A percentile compares a stretch with the other conserved stretches of the same genome.
phyloP scores from a whole-genome alignment of 2,113 vertebrate species.

The Porphyrio hochstetteri region DNA sequence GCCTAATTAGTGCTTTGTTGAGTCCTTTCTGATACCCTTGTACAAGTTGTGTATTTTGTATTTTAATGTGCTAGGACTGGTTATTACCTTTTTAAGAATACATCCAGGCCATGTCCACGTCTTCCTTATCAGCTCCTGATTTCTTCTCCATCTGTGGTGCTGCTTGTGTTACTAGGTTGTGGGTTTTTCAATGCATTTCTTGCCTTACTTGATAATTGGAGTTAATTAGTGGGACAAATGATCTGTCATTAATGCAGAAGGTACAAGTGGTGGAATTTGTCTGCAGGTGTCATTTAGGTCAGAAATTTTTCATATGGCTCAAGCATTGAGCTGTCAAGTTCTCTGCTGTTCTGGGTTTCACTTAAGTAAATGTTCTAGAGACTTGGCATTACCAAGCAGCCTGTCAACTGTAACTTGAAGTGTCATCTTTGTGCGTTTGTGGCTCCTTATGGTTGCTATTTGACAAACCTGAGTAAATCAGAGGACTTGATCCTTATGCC shows the following conservation, averaged over 20 bases:
- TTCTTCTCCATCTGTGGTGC: neutral
- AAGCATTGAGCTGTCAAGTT: neutral
- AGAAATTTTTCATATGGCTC: neutral
- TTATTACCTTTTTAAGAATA: neutral
- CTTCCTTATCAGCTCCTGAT: neutral
- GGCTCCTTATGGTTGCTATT: neutral
- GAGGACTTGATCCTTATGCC: neutral
- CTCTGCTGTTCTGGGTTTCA: neutral
- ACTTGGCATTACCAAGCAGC: neutral
- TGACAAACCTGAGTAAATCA: neutral
- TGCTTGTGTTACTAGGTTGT: neutral
- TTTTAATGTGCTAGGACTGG: neutral
- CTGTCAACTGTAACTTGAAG: neutral
- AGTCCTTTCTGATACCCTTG: neutral
- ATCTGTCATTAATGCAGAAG: neutral
- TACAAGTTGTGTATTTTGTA: neutral
- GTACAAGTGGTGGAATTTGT: neutral
- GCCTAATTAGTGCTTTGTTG: neutral
- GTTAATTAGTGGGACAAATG: neutral
- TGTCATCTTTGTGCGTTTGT: neutral
- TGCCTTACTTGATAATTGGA: neutral
- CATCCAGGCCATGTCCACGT: neutral
- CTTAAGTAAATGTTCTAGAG: neutral
- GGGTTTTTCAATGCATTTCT: neutral
- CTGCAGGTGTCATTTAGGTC: neutral